Conservation (phyloP, 2,113 vertebrate genomes). For the Albula goreensis region DNA sequence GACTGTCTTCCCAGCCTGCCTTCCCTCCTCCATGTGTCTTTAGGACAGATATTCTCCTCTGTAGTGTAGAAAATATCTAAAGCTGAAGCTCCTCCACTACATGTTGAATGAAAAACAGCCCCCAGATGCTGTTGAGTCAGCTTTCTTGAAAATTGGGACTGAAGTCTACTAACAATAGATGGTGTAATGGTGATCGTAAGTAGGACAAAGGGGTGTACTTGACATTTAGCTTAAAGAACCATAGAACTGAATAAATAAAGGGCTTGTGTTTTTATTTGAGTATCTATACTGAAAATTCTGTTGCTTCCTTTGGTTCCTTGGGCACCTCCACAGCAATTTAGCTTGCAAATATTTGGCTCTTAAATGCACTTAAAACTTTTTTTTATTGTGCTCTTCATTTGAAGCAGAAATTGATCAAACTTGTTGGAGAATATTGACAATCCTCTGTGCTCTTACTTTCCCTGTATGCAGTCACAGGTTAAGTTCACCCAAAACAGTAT, state of each 20-base stretch:
- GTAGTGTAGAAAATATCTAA: not conserved
- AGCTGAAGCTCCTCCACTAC: too few species aligned
- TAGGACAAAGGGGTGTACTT: too few species aligned
- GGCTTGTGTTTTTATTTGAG: too few species aligned
- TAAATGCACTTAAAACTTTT: too few species aligned
- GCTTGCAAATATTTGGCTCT: not conserved
- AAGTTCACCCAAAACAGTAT: not conserved
- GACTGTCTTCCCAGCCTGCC: constrained; percentile 18
- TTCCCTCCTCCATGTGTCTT: constrained; percentile 14
- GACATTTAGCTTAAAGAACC: too few species aligned
- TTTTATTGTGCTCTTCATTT: not conserved
- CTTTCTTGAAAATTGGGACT: too few species aligned
- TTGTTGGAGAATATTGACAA: not conserved
- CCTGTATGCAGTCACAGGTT: not conserved
- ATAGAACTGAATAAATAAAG: too few species aligned
- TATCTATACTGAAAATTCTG: not conserved
- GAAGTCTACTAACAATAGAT: too few species aligned
- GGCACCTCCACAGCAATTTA: not conserved
- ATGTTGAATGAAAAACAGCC: too few species aligned
- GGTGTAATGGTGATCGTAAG: too few species aligned
- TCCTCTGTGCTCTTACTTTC: not conserved
- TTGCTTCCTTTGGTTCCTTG: constrained; percentile 1
- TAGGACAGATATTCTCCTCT: constrained; percentile 22
- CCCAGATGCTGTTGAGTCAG: too few species aligned
- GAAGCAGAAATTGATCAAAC: not conserved